Evolutionary conservation across 1,140 invertebrate genomes (phyloP).

Genomic region (Macrobrachium rosenbergii): DNA sequence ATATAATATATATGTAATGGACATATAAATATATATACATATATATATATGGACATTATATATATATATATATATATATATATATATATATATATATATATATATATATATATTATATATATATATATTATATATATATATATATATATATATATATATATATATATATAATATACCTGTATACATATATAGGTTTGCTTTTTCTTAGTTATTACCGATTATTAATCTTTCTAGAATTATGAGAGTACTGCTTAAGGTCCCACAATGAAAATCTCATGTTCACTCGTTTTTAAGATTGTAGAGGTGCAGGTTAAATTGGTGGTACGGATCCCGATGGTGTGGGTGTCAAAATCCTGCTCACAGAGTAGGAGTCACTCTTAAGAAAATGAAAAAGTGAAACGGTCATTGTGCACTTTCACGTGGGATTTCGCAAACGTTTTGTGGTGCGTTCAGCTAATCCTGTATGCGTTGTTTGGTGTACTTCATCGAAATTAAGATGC

Average conservation of each 20-base stretch:
- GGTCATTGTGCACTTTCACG: too few species aligned
- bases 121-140: slow-evolving; percentile 1
- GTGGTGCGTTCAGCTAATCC: too few species aligned
- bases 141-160: neutral
- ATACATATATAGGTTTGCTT: neutral
- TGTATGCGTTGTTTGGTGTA: too few species aligned
- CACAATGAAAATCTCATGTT: slow-evolving; percentile 4
- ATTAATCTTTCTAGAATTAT: neutral
- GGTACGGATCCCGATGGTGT: too few species aligned
- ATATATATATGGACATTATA: neutral
- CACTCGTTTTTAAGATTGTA: neutral
- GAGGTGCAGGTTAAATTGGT: too few species aligned
- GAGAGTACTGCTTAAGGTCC: neutral
- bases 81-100: neutral
- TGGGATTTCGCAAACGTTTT: too few species aligned
- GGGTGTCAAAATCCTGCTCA: too few species aligned
- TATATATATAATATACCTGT: too few species aligned
- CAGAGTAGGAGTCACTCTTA: too few species aligned
- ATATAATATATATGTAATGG: too few species aligned
- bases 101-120: neutral
- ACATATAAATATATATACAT: neutral
- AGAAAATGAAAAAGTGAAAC: too few species aligned
- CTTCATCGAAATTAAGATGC: too few species aligned
- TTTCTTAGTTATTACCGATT: neutral
- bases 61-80: neutral